These are phyloP conservation scores for Barnardius zonarius DNA, from an alignment of 2,113 vertebrate genomes.

Conservation along the genomic window DNA sequence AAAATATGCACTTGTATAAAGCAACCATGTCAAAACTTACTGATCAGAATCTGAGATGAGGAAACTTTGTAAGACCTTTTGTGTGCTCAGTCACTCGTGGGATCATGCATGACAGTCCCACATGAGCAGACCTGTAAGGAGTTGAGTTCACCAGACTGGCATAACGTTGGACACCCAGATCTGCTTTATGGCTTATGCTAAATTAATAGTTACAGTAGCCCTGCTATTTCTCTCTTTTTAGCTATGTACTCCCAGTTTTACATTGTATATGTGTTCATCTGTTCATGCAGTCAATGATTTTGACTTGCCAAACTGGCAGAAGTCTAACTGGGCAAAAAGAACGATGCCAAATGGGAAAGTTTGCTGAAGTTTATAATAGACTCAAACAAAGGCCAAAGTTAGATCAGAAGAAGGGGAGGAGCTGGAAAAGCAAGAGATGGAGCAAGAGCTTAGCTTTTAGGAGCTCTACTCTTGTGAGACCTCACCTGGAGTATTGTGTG, in stretches of 20 bases:
- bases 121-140: background rate
- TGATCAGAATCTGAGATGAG: background rate
- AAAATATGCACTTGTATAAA: background rate
- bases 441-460: background rate
- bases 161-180: background rate
- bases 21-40: background rate
- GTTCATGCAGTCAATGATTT: background rate
- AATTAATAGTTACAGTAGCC: background rate
- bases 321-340: background rate
- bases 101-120: background rate
- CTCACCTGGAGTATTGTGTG: no score
- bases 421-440: background rate
- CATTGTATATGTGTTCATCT: background rate
- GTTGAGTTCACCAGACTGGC: background rate
- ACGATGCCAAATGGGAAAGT: background rate
- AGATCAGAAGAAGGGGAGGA: background rate
- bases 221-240: background rate
- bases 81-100: rapidly evolving
- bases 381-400: background rate
- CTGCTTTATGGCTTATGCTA: background rate
- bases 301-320: background rate
- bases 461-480: no score
- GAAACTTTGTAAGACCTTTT: background rate
- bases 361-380: background rate
- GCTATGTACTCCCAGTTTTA: background rate